phyloP scores from a whole-genome alignment of 2,888 invertebrate species.

The Halictus ligatus region DNA sequence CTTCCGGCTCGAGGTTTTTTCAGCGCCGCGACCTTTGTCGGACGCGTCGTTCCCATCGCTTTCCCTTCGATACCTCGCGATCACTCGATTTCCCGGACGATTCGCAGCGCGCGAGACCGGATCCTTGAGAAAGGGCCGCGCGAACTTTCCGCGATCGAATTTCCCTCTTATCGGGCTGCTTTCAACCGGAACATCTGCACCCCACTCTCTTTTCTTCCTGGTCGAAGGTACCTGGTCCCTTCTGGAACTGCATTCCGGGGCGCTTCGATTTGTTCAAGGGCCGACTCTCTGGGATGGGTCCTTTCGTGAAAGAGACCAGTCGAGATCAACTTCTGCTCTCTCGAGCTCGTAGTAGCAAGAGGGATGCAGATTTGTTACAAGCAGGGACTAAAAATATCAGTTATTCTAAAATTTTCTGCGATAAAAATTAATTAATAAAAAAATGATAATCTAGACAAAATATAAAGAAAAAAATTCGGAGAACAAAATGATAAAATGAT shows the following conservation, averaged over 20 bases:
- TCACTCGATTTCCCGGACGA: conserved; percentile 5
- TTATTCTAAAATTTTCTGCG: too few relatives aligned
- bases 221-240: not conserved
- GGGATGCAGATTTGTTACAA: too few relatives aligned
- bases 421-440: too few relatives aligned
- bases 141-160: not conserved
- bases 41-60: not conserved
- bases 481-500: too few relatives aligned
- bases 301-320: not conserved
- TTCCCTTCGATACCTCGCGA: not conserved
- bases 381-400: too few relatives aligned
- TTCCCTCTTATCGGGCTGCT: not conserved
- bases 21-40: not conserved
- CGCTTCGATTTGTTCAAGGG: not conserved
- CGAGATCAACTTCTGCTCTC: not conserved
- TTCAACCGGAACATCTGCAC: not conserved
- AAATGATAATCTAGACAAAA: too few relatives aligned
- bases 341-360: too few relatives aligned
- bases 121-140: not conserved
- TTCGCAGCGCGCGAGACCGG: not conserved
- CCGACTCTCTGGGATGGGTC: not conserved
- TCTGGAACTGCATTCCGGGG: not conserved
- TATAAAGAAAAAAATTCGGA: too few relatives aligned
- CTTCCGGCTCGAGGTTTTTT: not conserved
- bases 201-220: not conserved